Evolutionary conservation across 2,888 invertebrate species (phyloP).

Genomic region (Polydrusus pterygomalis): DNA sequence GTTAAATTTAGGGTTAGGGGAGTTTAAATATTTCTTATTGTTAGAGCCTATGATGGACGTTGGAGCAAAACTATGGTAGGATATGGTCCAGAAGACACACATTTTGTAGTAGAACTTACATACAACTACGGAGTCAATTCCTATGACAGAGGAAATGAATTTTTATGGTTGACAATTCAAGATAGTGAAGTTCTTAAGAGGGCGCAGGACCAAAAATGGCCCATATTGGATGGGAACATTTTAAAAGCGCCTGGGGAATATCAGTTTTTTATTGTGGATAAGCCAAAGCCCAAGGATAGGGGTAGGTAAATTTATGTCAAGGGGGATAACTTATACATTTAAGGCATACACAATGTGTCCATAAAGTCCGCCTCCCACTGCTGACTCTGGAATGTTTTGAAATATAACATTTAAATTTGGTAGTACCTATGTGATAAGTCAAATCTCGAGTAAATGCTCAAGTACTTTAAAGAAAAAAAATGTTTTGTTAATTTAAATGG

Average conservation of each 20-base stretch:
- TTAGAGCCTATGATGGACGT: conserved; percentile 95
- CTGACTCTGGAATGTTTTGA: no score
- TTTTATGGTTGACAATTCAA: conserved; percentile 88
- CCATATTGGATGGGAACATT: conserved; percentile 78
- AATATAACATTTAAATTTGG: no score
- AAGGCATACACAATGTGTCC: no score
- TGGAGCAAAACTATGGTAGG: conserved; percentile 99
- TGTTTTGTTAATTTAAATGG: no score
- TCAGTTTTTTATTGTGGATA: conserved; percentile 86
- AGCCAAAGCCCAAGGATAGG: conserved; percentile 79
- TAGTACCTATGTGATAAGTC: no score
- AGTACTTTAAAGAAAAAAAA: no score
- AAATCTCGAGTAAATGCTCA: no score
- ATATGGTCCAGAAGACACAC: conserved; percentile 94
- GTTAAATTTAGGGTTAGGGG: no score
- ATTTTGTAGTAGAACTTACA: conserved; percentile 97
- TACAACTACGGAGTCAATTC: conserved; percentile 96
- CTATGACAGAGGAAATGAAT: conserved; percentile 95
- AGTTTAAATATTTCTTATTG: conserved; percentile 21
- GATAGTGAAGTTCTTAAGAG: conserved; percentile 85
- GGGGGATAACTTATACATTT: no score
- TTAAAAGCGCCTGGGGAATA: conserved; percentile 95
- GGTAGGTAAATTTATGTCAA: conserved; percentile 77
- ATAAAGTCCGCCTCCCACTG: no score
- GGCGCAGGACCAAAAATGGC: conserved; percentile 84